A percentile compares a stretch with the other conserved stretches of the same genome.
Conservation (phyloP, 2,113 vertebrate genomes). For the Phodopus roborovskii region DNA sequence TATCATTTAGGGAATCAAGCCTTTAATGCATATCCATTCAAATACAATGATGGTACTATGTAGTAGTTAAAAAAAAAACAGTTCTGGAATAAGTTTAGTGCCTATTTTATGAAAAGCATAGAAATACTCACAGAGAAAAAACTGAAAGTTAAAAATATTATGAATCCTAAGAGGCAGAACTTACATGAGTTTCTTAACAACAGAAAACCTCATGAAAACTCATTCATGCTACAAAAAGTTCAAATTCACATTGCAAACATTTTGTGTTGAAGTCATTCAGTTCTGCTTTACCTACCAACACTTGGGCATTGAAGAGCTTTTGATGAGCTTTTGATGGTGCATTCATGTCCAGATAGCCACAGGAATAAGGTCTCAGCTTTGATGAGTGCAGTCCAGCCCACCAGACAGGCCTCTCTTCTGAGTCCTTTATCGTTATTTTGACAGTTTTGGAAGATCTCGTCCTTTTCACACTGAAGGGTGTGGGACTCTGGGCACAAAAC, state of each 20-base stretch:
- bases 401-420: neutral
- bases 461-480: neutral
- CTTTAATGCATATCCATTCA: accelerated
- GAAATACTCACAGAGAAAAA: neutral
- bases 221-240: neutral
- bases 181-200: neutral
- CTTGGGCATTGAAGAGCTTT: neutral
- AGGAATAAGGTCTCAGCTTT: neutral
- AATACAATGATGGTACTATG: neutral
- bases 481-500: no score
- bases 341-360: neutral
- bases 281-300: accelerated
- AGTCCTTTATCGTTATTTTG: neutral
- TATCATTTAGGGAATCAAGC: neutral
- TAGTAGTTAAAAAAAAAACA: constrained; percentile 8
- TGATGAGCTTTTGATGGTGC: accelerated
- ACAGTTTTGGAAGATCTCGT: neutral
- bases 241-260: neutral
- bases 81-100: neutral
- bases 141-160: neutral
- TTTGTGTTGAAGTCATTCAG: neutral
- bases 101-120: neutral
- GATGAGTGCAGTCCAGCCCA: neutral
- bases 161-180: neutral
- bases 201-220: neutral